phyloP scores from a whole-genome alignment of 2,797 vertebrate genomes.

The Botia almorhae region DNA sequence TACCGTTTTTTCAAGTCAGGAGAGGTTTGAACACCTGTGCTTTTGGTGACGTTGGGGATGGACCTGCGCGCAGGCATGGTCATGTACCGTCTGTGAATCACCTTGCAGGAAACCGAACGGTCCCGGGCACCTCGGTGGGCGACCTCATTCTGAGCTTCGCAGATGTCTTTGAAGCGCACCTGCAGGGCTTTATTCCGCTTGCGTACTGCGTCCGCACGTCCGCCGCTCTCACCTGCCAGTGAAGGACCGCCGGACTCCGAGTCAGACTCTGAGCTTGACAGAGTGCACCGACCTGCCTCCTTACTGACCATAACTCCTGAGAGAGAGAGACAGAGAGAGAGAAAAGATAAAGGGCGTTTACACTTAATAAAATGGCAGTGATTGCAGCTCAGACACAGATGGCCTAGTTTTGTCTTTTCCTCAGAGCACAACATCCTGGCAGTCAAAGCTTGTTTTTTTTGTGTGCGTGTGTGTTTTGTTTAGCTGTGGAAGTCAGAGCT shows the following conservation, averaged over 20 bases:
- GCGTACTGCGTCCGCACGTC: conserved; percentile 86
- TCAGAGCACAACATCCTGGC: conserved; percentile 56
- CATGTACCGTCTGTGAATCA: conserved; percentile 93
- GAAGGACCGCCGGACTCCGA: conserved; percentile 85
- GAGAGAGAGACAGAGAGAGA: conserved; percentile 32
- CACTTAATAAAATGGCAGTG: conserved; percentile 50
- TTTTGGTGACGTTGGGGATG: conserved; percentile 97
- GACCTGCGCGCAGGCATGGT: conserved; percentile 95
- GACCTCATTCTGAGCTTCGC: conserved; percentile 91
- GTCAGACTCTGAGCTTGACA: conserved; percentile 87
- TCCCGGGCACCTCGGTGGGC: conserved; percentile 70
- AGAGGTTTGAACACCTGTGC: conserved; percentile 97
- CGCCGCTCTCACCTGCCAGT: conserved; percentile 84
- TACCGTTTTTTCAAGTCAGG: conserved; percentile 92
- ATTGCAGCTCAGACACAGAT: conserved; percentile 56
- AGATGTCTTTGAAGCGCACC: conserved; percentile 98
- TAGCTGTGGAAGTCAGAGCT: conserved; percentile 47
- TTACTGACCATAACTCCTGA: conserved; percentile 98
- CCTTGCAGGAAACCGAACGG: conserved; percentile 84
- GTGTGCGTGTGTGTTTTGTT: conserved; percentile 41
- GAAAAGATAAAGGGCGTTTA: conserved; percentile 53
- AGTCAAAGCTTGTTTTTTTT: conserved; percentile 41
- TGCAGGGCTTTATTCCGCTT: conserved; percentile 97
- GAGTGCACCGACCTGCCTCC: conserved; percentile 85
- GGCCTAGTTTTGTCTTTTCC: conserved; percentile 63